phyloP scores from a whole-genome alignment of 1,140 invertebrate genomes.

The Bathynomus jamesi region DNA sequence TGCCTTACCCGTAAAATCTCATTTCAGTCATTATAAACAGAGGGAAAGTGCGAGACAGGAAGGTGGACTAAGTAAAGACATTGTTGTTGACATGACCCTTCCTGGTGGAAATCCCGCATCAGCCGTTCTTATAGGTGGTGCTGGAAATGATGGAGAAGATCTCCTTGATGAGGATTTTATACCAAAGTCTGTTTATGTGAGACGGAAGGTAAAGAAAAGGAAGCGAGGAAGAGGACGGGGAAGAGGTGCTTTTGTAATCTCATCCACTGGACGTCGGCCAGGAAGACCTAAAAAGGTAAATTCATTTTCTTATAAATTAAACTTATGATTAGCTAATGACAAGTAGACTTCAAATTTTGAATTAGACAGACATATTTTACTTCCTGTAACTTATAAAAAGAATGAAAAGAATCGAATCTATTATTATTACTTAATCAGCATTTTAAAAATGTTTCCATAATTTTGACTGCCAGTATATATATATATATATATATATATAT shows the following conservation, averaged over 20 bases:
- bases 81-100: constrained; percentile 23
- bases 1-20: constrained; percentile 4
- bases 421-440: too few species aligned
- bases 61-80: constrained; percentile 17
- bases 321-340: too few species aligned
- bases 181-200: background rate
- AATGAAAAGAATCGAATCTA: too few species aligned
- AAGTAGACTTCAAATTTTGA: too few species aligned
- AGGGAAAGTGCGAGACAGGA: background rate
- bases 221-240: constrained; percentile 23
- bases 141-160: constrained; percentile 17
- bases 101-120: constrained; percentile 25
- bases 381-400: too few species aligned
- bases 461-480: background rate
- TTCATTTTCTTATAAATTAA: background rate
- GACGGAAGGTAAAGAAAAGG: constrained; percentile 21
- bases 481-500: background rate
- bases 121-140: constrained; percentile 20
- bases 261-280: constrained; percentile 24
- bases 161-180: constrained; percentile 5
- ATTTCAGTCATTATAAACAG: constrained; percentile 1
- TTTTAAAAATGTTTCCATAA: background rate
- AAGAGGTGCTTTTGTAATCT: constrained; percentile 27
- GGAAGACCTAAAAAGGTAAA: constrained; percentile 25
- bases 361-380: too few species aligned